Evolutionary conservation across 2,888 invertebrate species (phyloP).

Genomic region (Chymomyza amoena): DNA sequence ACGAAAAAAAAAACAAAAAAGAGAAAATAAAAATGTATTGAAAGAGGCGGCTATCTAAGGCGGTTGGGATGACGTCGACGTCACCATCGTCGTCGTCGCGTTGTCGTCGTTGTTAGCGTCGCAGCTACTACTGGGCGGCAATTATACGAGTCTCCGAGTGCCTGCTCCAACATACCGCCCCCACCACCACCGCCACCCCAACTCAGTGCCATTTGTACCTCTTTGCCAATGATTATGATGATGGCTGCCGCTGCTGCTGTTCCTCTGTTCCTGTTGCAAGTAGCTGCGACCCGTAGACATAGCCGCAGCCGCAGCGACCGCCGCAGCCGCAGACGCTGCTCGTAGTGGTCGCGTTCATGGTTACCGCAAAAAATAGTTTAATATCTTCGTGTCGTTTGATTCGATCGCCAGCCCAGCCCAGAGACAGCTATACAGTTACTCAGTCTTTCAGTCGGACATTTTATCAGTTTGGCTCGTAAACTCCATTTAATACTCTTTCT

Average conservation of each 20-base stretch:
- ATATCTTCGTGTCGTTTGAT: constrained; percentile 78
- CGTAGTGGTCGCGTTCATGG: constrained; percentile 79
- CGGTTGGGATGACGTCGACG: constrained; percentile 42
- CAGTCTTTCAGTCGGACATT: background rate
- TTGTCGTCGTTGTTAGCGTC: constrained; percentile 46
- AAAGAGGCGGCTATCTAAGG: constrained; percentile 50
- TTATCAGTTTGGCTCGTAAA: background rate
- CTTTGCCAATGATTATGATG: constrained; percentile 50
- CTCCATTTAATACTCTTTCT: constrained; percentile 3
- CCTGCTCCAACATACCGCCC: background rate
- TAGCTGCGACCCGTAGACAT: constrained; percentile 19
- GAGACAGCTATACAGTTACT: background rate
- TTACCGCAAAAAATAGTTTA: constrained; percentile 79
- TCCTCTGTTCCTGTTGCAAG: background rate
- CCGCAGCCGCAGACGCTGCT: constrained; percentile 12
- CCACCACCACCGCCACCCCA: constrained; percentile 41
- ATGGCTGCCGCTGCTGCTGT: constrained; percentile 18
- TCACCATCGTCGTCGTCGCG: constrained; percentile 31
- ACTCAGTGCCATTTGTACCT: constrained; percentile 41
- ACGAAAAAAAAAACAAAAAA: constrained; percentile 51
- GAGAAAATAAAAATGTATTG: constrained; percentile 30
- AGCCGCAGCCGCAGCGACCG: constrained; percentile 10
- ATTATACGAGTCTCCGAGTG: constrained; percentile 17
- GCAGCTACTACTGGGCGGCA: constrained; percentile 39
- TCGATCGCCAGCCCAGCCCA: constrained; percentile 72